Base-by-base conservation (phyloP, 1,140 invertebrate genomes). In the Drosophila lini region DNA sequence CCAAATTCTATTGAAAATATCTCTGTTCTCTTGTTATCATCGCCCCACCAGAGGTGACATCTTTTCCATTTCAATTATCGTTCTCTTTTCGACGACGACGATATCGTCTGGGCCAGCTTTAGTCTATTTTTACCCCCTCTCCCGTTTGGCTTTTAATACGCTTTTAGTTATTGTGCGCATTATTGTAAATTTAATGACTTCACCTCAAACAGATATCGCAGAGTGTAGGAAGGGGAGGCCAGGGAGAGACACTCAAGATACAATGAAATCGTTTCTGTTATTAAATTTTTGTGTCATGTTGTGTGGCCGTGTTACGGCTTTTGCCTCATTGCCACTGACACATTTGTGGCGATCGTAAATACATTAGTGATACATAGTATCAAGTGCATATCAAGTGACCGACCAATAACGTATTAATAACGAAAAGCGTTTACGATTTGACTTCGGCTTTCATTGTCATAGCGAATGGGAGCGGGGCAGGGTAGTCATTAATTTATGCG, bases 121-220 rank as follows among this genome's bases (percentile, higher is more conserved):
- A 41, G 38, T 63, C 60, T 75, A 44, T 65, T 75, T 74, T 22
- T 5, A 0, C 3, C 32, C 32, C 34, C 25, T 10, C 9, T 13
- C 19, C 34, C 13, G 13, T 10, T 62, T 74, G 48, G 38, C 31
- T 50, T 48, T 67, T 84, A 81, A 81, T 88, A 74, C 74, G 83
- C 71, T 70, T 65, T 86, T 86, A 86, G 83, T 82, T 86, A 88
- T 82, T 80, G 80, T 82, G 73, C 76, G 83, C 80, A 80, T 88
- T 86, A 88, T 88, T 86, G 80, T 86, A 86, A 86, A 86, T 88
- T 86, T 86, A 86, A 86, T 86, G 82, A 86, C 81, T 84, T 85
- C 81, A 84, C 77, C 62, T 65, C 65, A 50, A 44, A 55, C 50
- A 53, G 68, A 74, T 44, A 68, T 55, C 41, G 38, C n/a, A 15